A percentile compares a stretch with the other conserved stretches of the same genome.
These are phyloP conservation scores for Siderastrea radians DNA, from an alignment of 92 coral and sea anemone species.

Conservation along the genomic window DNA sequence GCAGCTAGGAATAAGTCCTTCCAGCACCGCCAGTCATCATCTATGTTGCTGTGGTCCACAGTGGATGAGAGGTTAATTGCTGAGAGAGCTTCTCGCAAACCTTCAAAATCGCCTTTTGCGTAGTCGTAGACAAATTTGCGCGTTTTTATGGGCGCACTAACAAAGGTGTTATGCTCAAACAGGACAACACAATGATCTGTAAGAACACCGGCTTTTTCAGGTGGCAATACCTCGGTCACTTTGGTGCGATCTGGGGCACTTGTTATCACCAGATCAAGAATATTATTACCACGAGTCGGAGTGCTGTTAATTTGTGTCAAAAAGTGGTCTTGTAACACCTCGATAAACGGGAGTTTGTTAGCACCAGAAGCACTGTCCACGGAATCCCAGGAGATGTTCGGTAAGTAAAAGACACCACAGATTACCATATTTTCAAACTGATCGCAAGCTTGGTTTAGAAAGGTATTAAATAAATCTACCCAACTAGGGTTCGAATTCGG, in stretches of 20 bases:
- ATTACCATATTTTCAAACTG: slow-evolving; percentile 56
- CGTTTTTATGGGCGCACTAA: slow-evolving; percentile 47
- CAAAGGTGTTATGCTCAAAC: slow-evolving; percentile 56
- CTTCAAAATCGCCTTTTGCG: slow-evolving; percentile 60
- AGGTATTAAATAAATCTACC: slow-evolving; percentile 44
- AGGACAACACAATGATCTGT: slow-evolving; percentile 66
- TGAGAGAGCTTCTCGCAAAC: slow-evolving; percentile 14
- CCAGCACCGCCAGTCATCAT: slow-evolving; percentile 68
- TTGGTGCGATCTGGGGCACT: slow-evolving; percentile 55
- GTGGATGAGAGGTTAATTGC: slow-evolving; percentile 22
- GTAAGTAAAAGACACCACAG: slow-evolving; percentile 65
- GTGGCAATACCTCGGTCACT: slow-evolving; percentile 38
- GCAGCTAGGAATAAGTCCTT: slow-evolving; percentile 69
- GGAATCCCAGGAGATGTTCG: slow-evolving; percentile 70
- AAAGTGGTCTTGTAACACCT: slow-evolving; percentile 58
- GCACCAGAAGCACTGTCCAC: slow-evolving; percentile 54
- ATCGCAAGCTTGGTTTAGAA: slow-evolving; percentile 45
- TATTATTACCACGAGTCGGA: slow-evolving; percentile 67
- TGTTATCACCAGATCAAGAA: slow-evolving; percentile 71
- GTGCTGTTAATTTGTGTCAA: slow-evolving; percentile 55
- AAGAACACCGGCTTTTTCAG: slow-evolving; percentile 54
- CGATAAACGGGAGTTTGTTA: slow-evolving; percentile 58
- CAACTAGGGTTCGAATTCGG: slow-evolving; percentile 42
- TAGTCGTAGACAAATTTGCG: slow-evolving; percentile 66
- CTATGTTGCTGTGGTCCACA: slow-evolving; percentile 41